Percentiles rank a stretch among this genome's conserved stretches.
Conservation (phyloP, 2,113 vertebrate species). For the Entosphenus tridentatus region DNA sequence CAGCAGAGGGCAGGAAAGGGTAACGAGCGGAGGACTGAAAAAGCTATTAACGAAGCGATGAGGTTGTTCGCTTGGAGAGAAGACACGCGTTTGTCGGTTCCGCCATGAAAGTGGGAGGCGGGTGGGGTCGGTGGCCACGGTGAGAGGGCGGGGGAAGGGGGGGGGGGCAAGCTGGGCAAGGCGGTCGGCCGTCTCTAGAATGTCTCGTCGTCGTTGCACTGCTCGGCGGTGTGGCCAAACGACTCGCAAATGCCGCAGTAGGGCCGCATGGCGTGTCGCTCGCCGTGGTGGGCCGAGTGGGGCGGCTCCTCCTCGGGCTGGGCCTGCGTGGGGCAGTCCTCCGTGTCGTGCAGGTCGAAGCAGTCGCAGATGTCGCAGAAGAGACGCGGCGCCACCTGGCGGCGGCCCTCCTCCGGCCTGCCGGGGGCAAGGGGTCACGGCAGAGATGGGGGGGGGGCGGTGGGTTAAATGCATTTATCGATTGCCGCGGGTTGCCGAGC, state of each 20-base stretch:
- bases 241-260: slow-evolving; percentile 86
- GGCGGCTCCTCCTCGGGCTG: slow-evolving; percentile 48
- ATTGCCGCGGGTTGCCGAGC: too few species aligned
- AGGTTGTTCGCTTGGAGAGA: too few species aligned
- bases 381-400: slow-evolving; percentile 44
- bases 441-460: not conserved
- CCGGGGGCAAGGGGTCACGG: not conserved
- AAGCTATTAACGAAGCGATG: too few species aligned
- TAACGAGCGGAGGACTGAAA: too few species aligned
- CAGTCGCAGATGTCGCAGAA: slow-evolving; percentile 97
- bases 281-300: slow-evolving; percentile 68
- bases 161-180: too few species aligned
- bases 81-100: too few species aligned
- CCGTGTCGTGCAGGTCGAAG: slow-evolving; percentile 84
- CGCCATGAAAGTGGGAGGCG: too few species aligned
- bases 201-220: slow-evolving; percentile 85
- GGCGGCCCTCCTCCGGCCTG: not conserved
- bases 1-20: too few species aligned
- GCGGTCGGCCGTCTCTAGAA: slow-evolving; percentile 24
- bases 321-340: slow-evolving; percentile 77
- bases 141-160: too few species aligned
- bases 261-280: slow-evolving; percentile 48
- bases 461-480: not conserved
- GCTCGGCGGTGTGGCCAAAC: slow-evolving; percentile 72
- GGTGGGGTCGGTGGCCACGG: too few species aligned